phyloP scores from a whole-genome alignment of 1,140 invertebrate genomes.

The Mizuhopecten yessoensis region DNA sequence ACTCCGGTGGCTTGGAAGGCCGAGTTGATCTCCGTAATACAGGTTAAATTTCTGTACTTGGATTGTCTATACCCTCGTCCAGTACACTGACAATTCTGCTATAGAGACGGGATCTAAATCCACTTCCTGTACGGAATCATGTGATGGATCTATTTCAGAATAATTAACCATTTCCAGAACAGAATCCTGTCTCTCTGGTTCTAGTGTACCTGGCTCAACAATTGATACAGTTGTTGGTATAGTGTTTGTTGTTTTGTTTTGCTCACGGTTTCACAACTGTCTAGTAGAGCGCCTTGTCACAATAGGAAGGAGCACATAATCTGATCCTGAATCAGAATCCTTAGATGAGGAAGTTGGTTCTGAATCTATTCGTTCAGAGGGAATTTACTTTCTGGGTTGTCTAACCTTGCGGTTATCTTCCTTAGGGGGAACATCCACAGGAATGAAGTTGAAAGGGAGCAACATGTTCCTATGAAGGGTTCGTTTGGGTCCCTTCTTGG shows the following conservation, averaged over 20 bases:
- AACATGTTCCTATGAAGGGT: constrained; percentile 62
- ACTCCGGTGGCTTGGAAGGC: not conserved
- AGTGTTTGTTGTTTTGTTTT: not conserved
- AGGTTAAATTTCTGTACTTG: not conserved
- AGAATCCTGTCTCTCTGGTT: no score
- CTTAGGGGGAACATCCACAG: constrained; percentile 19
- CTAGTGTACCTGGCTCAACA: not conserved
- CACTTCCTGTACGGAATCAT: not conserved
- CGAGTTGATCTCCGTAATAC: not conserved
- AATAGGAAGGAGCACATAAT: not conserved
- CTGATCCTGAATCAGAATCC: not conserved
- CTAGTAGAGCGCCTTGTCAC: not conserved
- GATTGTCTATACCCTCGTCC: not conserved
- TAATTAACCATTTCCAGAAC: not conserved
- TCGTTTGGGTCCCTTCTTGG: not conserved
- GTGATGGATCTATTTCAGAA: no score
- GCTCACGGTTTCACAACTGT: not conserved
- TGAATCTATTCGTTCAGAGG: not conserved
- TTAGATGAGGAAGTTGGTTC: not conserved
- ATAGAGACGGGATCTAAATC: not conserved
- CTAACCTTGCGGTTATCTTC: not conserved
- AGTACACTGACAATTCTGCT: no score
- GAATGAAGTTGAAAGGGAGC: constrained; percentile 46
- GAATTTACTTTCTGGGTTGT: not conserved
- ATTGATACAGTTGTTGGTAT: not conserved